A percentile compares a stretch with the other conserved stretches of the same genome.
These are phyloP conservation scores for Zelleria hepariella DNA, from an alignment of 2,888 invertebrate genomes.

Conservation along the genomic window DNA sequence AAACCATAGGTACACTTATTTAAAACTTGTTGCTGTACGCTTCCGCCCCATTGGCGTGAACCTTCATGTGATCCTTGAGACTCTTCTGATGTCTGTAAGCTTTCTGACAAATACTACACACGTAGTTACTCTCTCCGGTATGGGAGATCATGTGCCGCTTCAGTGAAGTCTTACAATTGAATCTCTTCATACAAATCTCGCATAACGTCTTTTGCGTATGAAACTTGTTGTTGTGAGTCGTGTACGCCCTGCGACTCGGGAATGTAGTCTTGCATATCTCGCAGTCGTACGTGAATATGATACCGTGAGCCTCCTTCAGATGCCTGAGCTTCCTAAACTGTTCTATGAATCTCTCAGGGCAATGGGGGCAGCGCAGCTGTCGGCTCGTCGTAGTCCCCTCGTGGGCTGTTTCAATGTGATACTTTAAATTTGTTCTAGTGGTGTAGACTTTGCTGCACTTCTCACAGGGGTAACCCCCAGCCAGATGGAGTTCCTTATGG, in stretches of 20 bases:
- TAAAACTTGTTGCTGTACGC: background rate
- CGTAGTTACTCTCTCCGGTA: constrained; percentile 37
- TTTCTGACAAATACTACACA: constrained; percentile 59
- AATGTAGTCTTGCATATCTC: constrained; percentile 42
- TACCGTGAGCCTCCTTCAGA: constrained; percentile 41
- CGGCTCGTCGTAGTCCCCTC: constrained; percentile 39
- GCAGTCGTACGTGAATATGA: constrained; percentile 45
- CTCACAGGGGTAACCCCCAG: constrained; percentile 48
- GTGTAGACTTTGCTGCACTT: constrained; percentile 60
- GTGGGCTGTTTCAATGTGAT: constrained; percentile 42
- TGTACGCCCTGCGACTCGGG: constrained; percentile 36
- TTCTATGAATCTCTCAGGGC: constrained; percentile 43
- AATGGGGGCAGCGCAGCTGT: constrained; percentile 43
- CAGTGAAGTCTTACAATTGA: constrained; percentile 44
- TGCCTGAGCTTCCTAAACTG: constrained; percentile 49
- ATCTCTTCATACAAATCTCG: constrained; percentile 58
- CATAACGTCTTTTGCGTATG: constrained; percentile 58
- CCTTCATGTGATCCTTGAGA: constrained; percentile 49
- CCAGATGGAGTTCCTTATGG: constrained; percentile 46
- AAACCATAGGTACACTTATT: too few species aligned
- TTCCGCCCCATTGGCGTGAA: constrained; percentile 24
- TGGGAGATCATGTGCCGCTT: constrained; percentile 46
- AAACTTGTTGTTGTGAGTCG: constrained; percentile 46
- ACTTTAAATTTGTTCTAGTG: constrained; percentile 48
- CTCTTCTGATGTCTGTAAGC: constrained; percentile 62